phyloP scores from a whole-genome alignment of 2,797 vertebrate species.

The Myripristis jacobus region DNA sequence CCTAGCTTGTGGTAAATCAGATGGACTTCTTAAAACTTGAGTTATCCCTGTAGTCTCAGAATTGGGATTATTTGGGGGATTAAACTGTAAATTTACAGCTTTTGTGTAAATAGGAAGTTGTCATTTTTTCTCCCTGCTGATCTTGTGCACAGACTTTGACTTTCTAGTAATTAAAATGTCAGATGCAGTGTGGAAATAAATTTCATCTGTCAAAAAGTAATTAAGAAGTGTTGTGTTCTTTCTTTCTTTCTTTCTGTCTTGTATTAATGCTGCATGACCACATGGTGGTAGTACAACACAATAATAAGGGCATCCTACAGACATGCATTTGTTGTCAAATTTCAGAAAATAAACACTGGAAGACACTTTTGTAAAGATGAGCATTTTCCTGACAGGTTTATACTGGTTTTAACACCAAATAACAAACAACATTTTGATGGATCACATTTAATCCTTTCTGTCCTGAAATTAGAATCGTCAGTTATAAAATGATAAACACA shows the following conservation, averaged over 20 bases:
- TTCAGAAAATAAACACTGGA: background rate
- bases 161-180: constrained; percentile 57
- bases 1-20: constrained; percentile 19
- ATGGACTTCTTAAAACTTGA: background rate
- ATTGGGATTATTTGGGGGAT: constrained; percentile 28
- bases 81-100: constrained; percentile 49
- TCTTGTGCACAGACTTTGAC: constrained; percentile 40
- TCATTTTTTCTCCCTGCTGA: constrained; percentile 46
- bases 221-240: background rate
- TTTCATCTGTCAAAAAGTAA: constrained; percentile 53
- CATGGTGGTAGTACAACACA: constrained; percentile 67
- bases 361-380: too few species aligned
- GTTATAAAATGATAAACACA: background rate
- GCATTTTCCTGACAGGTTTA: background rate
- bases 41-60: constrained; percentile 18
- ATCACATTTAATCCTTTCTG: background rate
- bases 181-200: constrained; percentile 72
- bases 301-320: background rate
- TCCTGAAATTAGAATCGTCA: background rate
- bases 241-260: background rate
- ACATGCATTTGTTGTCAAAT: background rate
- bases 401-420: background rate
- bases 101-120: constrained; percentile 57
- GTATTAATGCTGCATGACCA: constrained; percentile 53
- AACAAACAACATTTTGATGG: too few species aligned